Evolutionary conservation across 2,888 invertebrate species (phyloP).

Genomic region (Himalopsyche japonica): DNA sequence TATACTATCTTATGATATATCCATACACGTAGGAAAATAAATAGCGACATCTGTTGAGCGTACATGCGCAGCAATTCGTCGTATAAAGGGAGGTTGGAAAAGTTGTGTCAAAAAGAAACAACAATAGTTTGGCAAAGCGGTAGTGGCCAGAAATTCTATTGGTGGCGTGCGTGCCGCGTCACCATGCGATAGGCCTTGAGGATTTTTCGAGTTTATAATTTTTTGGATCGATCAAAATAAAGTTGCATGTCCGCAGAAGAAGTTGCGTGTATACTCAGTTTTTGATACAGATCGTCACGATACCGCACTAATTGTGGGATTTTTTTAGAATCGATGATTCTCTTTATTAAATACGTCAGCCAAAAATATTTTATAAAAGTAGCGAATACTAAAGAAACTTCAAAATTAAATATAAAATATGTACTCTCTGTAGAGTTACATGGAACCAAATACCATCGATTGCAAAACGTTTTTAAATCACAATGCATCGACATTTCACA

Average conservation of each 20-base stretch:
- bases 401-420: no score
- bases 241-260: background rate
- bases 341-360: background rate
- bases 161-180: background rate
- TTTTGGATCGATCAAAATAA: background rate
- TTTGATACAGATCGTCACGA: background rate
- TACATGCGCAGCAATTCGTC: constrained; percentile 24
- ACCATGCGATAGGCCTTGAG: background rate
- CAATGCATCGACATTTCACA: no score
- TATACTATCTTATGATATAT: background rate
- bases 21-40: constrained; percentile 9
- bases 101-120: background rate
- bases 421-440: no score
- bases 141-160: background rate
- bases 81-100: background rate
- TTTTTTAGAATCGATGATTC: background rate
- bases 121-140: background rate
- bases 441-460: no score
- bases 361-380: no score
- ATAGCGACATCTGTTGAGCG: constrained; percentile 34
- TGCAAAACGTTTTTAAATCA: no score
- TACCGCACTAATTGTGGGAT: background rate
- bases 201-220: background rate
- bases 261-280: background rate
- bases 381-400: no score